Evolutionary conservation across 2,888 invertebrate genomes (phyloP).

Genomic region (Rhagium mordax): DNA sequence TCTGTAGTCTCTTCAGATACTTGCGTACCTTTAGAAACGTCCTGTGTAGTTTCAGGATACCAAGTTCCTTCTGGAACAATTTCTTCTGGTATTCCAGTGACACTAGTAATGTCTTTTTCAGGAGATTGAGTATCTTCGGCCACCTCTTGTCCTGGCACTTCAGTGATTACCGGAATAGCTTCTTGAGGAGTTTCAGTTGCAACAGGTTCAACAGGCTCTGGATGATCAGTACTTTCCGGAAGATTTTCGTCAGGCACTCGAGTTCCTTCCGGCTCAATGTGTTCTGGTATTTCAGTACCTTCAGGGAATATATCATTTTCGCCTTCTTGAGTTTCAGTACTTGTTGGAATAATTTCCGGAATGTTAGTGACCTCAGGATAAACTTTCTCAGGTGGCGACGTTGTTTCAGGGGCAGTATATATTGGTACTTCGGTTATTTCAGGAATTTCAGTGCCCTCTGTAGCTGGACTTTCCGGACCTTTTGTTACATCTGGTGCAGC

Average conservation of each 20-base stretch:
- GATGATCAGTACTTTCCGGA: background rate
- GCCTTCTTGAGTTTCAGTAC: background rate
- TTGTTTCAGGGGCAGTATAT: background rate
- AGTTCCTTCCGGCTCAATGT: background rate
- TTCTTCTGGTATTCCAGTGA: background rate
- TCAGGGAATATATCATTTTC: background rate
- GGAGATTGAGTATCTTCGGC: background rate
- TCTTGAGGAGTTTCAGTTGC: background rate
- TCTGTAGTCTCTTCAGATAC: background rate
- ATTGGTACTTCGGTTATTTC: constrained; percentile 26
- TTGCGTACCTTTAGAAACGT: background rate
- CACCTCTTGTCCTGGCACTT: background rate
- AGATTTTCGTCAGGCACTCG: background rate
- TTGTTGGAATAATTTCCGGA: background rate
- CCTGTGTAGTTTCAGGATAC: background rate
- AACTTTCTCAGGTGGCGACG: constrained; percentile 10
- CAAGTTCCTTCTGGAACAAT: background rate
- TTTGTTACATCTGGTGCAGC: background rate
- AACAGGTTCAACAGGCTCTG: background rate
- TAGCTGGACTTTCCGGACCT: background rate
- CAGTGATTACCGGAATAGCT: background rate
- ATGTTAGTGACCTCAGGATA: background rate
- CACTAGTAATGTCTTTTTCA: constrained; percentile 19
- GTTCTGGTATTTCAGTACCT: background rate
- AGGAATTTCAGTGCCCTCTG: constrained; percentile 23